Evolutionary conservation across 2,797 vertebrate genomes (phyloP).

Genomic region (Rhinatrema bivittatum): DNA sequence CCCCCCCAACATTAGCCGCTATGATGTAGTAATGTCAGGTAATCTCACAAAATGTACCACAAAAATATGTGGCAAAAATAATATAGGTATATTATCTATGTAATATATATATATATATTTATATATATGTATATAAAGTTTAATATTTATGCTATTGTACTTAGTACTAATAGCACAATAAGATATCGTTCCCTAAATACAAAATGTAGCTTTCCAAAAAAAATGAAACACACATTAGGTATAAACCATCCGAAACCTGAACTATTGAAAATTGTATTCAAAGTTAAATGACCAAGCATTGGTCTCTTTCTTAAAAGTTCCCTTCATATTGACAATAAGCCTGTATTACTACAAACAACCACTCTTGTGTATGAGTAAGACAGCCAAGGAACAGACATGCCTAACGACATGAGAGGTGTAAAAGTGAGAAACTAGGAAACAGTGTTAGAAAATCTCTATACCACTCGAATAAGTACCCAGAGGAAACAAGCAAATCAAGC

Average conservation of each 20-base stretch:
- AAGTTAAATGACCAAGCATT: constrained; percentile 70
- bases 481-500: constrained; percentile 22
- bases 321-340: constrained; percentile 75
- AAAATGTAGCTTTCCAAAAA: constrained; percentile 78
- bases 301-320: constrained; percentile 76
- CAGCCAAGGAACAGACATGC: constrained; percentile 15
- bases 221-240: constrained; percentile 76
- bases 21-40: too few relatives aligned
- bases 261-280: constrained; percentile 75
- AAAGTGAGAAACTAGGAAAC: constrained; percentile 22
- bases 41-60: constrained; percentile 69
- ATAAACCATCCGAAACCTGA: constrained; percentile 75
- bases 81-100: constrained; percentile 70
- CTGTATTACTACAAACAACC: constrained; percentile 71
- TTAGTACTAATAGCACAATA: constrained; percentile 77
- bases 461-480: constrained; percentile 29
- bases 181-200: constrained; percentile 75
- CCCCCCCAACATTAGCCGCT: too few relatives aligned
- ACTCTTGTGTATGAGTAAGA: background rate
- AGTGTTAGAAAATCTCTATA: constrained; percentile 38
- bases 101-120: constrained; percentile 52
- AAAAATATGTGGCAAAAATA: constrained; percentile 75
- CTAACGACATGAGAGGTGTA: constrained; percentile 25
- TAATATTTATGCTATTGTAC: constrained; percentile 73
- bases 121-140: constrained; percentile 51